Evolutionary conservation across 2,797 vertebrate species (phyloP).

Genomic region (Echiichthys vipera): DNA sequence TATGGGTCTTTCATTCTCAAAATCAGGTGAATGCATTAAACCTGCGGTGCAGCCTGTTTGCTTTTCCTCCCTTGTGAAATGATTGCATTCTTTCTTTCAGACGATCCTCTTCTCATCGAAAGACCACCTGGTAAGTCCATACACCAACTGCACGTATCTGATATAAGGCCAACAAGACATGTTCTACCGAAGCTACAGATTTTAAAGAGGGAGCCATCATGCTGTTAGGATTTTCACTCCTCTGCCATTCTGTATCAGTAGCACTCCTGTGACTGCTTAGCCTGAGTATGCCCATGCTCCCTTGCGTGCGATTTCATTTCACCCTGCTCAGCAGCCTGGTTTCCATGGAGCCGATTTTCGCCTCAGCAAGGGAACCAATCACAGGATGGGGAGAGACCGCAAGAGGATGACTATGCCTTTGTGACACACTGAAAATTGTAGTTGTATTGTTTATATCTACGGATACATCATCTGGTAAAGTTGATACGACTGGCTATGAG

Average conservation of each 20-base stretch:
- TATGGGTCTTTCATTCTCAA: conserved; percentile 30
- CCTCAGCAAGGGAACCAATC: too few relatives aligned
- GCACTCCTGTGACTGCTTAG: not conserved
- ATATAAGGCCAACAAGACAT: conserved; percentile 22
- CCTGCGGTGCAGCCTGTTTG: conserved; percentile 31
- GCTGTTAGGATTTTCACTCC: not conserved
- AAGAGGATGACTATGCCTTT: too few relatives aligned
- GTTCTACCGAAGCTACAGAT: conserved; percentile 4
- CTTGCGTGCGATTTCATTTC: too few relatives aligned
- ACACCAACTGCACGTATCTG: not conserved
- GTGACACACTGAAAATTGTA: too few relatives aligned
- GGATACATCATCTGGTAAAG: too few relatives aligned
- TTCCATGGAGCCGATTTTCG: too few relatives aligned
- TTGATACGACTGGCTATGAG: too few relatives aligned
- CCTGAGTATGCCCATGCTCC: too few relatives aligned
- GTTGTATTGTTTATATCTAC: too few relatives aligned
- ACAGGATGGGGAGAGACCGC: too few relatives aligned
- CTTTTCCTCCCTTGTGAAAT: conserved; percentile 59
- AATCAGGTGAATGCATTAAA: conserved; percentile 58
- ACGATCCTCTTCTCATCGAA: conserved; percentile 96
- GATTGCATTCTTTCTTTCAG: conserved; percentile 79
- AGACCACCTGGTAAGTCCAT: conserved; percentile 93
- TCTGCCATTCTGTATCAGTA: not conserved
- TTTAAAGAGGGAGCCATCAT: conserved; percentile 1
- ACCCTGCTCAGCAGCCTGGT: too few relatives aligned